Base-by-base conservation (phyloP, 2,888 invertebrate genomes). In the Drosophila helvetica region DNA sequence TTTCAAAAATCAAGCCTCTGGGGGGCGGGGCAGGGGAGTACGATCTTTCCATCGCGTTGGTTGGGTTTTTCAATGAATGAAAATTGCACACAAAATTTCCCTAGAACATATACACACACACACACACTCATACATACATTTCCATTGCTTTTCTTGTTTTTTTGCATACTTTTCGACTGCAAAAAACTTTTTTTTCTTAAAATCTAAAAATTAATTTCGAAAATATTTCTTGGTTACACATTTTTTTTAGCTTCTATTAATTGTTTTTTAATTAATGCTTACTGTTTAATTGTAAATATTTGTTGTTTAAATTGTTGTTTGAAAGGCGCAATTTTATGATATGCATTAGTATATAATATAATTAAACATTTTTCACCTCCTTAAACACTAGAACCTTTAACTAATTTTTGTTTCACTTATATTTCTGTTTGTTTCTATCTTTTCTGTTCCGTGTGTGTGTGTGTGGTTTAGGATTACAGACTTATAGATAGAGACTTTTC, bases 251-350 rank as follows among this genome's bases (percentile, higher is more conserved):
- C 74, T 73, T 79, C 79, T 80, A 84, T 75, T 82, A 74, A 59
- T 64, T 64, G 60, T 73, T 69, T 33, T 25, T 73, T 78, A 75
- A 63, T 57, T 66, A 71, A 76, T 80, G 78, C 83, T 86, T 86
- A 87, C 61, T 79, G 25, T 75, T 55, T 81, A 80, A 60, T 85
- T 79, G 82, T 81, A 86, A 86, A 85, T 80, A 80, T 78, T 54
- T 59, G 73, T 70, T 72, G 74, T 74, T 71, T 62, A 47, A 64
- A 78, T 77, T 43, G 38, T 69, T 57, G 25, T 70, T 61, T 75
- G 67, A 90, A 91, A 91, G 91, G 91, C 91, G 91, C 91, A 90
- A 89, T 88, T 86, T 89, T 83, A 90, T 91, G 91, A 91, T 91
- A 91, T 91, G 91, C 91, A 91, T 91, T 91, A 90, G 89, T 89